A percentile compares a stretch with the other conserved stretches of the same genome.
Evolutionary conservation across 2,797 vertebrate genomes (phyloP).

Genomic region (Synanceia verrucosa): DNA sequence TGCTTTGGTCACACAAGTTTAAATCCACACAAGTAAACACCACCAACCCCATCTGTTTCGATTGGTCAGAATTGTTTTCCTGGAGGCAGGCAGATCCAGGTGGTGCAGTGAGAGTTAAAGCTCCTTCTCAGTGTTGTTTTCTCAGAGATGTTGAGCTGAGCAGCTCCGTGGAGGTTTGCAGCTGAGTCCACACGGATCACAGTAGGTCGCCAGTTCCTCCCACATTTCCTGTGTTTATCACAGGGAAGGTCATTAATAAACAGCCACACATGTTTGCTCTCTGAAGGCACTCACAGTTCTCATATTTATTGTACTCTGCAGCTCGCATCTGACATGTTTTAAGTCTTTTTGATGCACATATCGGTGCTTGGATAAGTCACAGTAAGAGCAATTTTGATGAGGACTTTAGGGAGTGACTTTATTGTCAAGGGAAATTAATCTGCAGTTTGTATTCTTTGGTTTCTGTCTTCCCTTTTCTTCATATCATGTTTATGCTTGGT

Average conservation of each 20-base stretch:
- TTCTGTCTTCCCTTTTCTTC: background rate
- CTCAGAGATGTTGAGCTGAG: constrained; percentile 8
- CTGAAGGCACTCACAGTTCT: background rate
- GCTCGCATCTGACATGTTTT: background rate
- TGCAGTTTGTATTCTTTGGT: background rate
- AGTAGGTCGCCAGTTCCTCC: constrained; percentile 33
- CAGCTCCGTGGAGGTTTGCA: constrained; percentile 33
- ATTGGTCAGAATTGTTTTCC: too few relatives aligned
- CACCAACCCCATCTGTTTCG: background rate
- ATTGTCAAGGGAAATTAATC: background rate
- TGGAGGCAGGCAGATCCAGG: too few relatives aligned
- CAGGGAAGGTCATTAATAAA: constrained; percentile 27
- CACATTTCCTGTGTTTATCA: constrained; percentile 32
- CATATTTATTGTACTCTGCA: background rate
- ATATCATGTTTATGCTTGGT: background rate
- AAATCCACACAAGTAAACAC: too few relatives aligned
- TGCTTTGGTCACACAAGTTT: background rate
- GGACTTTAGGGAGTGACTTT: background rate
- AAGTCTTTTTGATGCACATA: background rate
- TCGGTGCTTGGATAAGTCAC: background rate
- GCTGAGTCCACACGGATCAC: constrained; percentile 67
- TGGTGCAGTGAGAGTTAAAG: background rate
- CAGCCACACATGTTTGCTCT: constrained; percentile 9
- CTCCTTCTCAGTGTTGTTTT: background rate
- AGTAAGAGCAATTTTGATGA: background rate